Evolutionary conservation across 2,888 invertebrate species (phyloP), one percentile per base, ranked within the genome.

Genomic region (Synergus umbraculus): DNA sequence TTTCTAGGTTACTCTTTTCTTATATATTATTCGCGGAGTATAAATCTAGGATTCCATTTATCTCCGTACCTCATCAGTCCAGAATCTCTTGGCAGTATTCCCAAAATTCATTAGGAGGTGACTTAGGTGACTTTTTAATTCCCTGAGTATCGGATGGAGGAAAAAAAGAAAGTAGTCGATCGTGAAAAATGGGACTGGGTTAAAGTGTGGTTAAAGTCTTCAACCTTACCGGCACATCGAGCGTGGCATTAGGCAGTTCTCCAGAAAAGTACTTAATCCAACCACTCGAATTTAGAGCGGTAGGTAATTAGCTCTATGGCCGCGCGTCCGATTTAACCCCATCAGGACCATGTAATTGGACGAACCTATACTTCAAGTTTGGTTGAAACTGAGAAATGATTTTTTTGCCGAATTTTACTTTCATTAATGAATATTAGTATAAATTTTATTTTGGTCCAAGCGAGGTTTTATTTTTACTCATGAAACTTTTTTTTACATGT

Each of bases 171-270:
- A 54, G 22, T 29, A n/a, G n/a, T 54, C 54, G n/a, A 54, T 54
- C n/a, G n/a, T 54, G 15, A 54, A 54, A 54, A 54, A n/a, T 54
- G 54, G 54, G 15, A 54, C n/a, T 54, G n/a, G n/a, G n/a, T 54
- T 54, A 15, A 54, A 12, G n/a, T 54, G 15, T n/a, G 15, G 54
- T 15, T n/a, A 7, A 60, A 76, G 29, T 76, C 65, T 78, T 77
- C 73, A 63, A 84, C 77, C 80, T 66, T 78, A 46, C 46, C 65
- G 46, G 63, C 67, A 81, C 78, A 81, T 83, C 81, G 78, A 85
- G 82, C 82, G 83, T 85, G 81, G 84, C 85, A 86, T 87, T 87
- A 86, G 86, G 82, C 86, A 86, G 82, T 85, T 85, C 84, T 84
- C 81, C 84, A 79, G 83, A 80, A 84, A 83, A 86, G 83, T 83